Evolutionary conservation across 2,888 invertebrate genomes (phyloP).

Genomic region (Philopedon plagiatum): DNA sequence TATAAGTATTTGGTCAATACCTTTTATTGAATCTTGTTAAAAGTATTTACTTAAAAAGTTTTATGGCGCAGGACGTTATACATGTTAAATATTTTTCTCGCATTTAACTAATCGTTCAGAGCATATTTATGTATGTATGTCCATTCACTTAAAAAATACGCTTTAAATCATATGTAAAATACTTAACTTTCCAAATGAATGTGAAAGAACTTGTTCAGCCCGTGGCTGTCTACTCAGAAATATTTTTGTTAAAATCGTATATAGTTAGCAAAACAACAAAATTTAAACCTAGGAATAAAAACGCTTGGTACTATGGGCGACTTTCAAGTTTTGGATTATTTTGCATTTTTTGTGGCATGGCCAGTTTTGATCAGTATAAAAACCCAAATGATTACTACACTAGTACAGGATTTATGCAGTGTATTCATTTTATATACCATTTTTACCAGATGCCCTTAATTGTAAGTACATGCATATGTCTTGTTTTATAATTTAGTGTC

Average conservation of each 20-base stretch:
- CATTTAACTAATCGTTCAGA: too few relatives aligned
- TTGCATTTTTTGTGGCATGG: background rate
- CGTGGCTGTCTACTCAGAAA: background rate
- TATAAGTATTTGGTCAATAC: too few relatives aligned
- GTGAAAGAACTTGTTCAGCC: background rate
- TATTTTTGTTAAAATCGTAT: conserved; percentile 7
- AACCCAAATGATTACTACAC: background rate
- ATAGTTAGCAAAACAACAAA: background rate
- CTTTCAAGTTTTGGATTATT: background rate
- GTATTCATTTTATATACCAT: background rate
- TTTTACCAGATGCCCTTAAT: background rate
- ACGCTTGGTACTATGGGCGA: background rate
- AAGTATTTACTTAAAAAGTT: too few relatives aligned
- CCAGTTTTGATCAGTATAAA: background rate
- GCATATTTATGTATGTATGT: too few relatives aligned
- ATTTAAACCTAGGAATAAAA: background rate
- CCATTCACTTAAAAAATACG: too few relatives aligned
- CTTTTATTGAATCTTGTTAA: too few relatives aligned
- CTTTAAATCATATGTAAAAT: too few relatives aligned
- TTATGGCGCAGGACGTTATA: too few relatives aligned
- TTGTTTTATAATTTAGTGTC: too few relatives aligned
- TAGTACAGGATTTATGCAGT: conserved; percentile 4
- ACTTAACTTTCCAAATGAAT: background rate
- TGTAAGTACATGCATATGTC: background rate
- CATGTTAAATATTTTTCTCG: too few relatives aligned